Evolutionary conservation across 2,888 invertebrate genomes (phyloP), one percentile per base, ranked within the genome.

Genomic region (Podotricha telesiphe): DNA sequence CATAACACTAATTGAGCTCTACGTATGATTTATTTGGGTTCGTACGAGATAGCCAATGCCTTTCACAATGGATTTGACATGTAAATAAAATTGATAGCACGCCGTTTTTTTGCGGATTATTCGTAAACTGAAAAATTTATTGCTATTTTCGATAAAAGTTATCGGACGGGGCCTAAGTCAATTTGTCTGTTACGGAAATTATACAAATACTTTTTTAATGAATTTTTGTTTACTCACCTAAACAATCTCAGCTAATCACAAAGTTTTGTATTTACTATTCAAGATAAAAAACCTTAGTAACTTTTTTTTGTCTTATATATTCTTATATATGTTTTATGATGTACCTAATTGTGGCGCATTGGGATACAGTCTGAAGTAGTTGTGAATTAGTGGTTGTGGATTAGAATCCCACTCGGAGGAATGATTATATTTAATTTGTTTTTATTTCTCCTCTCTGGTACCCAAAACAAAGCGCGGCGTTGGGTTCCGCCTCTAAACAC

Each of bases 1-100:
- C 86, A 87, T 84, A 83, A 82, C 82, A 84, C 81, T 80, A 86
- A 86, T 87, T 86, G 85, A 82, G 82, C 77, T 78, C 78, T 77
- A 79, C 72, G 73, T 71, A 81, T 86, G 87, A 89, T 89, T 88
- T 87, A 88, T 88, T 79, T 79, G 71, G 78, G 81, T 76, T 74
- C 80, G 77, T 81, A 80, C 83, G 83, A 81, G 83, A 69, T 70
- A 70, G 70, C 59, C 70, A 68, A 61, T 66, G 63, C 66, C 68
- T 58, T 59, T 81, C 83, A 82, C 83, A 85, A 83, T 81, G 82
- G 80, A 73, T 75, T 75, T 80, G 78, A 77, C 78, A 77, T 81
- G 80, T 82, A 85, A 85, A 86, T 85, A 82, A 81, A 83, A 72
- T 85, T 83, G 67, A 71, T 69, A 73, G 74, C 65, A 40, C 34